Evolutionary conservation across 1,140 invertebrate genomes (phyloP).

Genomic region (Protaetia brevitarsis): DNA sequence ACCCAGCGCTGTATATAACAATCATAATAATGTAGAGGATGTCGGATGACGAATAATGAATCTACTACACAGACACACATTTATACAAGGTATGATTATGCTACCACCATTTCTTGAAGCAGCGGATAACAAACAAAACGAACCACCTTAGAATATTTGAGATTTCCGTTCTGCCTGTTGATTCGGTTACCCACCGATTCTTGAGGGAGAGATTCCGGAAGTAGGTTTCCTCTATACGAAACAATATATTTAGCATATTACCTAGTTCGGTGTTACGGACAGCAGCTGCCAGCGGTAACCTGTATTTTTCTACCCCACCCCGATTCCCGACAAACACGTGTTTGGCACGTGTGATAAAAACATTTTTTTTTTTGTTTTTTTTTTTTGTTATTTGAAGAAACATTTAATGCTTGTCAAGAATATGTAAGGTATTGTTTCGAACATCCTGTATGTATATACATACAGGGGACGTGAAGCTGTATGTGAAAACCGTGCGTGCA

Average conservation of each 20-base stretch:
- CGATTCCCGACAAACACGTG: not conserved
- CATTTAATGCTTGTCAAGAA: slow-evolving; percentile 13
- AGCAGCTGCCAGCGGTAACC: slow-evolving; percentile 42
- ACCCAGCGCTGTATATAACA: too few species aligned
- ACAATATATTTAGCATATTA: slow-evolving; percentile 42
- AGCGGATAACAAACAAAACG: slow-evolving; percentile 31
- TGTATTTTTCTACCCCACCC: slow-evolving; percentile 28
- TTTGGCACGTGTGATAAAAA: slow-evolving; percentile 18
- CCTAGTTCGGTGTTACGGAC: slow-evolving; percentile 37
- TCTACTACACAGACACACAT: too few species aligned
- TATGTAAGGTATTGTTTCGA: not conserved
- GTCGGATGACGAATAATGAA: too few species aligned
- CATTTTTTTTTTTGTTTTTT: not conserved
- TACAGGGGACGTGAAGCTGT: too few species aligned
- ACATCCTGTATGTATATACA: too few species aligned
- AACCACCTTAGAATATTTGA: slow-evolving; percentile 35
- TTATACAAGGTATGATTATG: too few species aligned
- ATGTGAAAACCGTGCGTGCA: too few species aligned
- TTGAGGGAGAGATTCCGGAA: slow-evolving; percentile 38
- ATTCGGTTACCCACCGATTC: slow-evolving; percentile 42
- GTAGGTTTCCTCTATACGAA: slow-evolving; percentile 40
- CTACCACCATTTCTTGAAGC: not conserved
- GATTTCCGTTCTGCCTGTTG: slow-evolving; percentile 43
- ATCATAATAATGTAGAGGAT: too few species aligned
- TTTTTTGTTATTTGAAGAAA: slow-evolving; percentile 18